Conservation (phyloP, 2,113 vertebrate species). For the Vulpes vulpes region DNA sequence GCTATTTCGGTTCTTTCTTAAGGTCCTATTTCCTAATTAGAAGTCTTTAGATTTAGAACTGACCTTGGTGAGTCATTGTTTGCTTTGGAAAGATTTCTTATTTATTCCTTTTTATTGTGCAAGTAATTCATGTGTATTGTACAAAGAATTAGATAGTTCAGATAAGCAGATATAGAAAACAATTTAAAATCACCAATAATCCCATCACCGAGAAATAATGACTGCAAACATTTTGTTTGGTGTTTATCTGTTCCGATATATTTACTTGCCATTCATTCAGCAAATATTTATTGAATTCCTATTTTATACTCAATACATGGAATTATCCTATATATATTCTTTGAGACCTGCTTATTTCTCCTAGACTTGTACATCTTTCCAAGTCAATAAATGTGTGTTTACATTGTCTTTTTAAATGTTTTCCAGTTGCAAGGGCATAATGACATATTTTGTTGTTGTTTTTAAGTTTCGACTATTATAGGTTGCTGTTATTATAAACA, state of each 20-base stretch:
- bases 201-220: conserved; percentile 56
- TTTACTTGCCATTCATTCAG: conserved; percentile 64
- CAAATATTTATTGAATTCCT: conserved; percentile 75
- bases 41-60: conserved; percentile 44
- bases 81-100: conserved; percentile 49
- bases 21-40: conserved; percentile 33
- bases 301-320: conserved; percentile 51
- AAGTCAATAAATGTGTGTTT: conserved; percentile 61
- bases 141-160: conserved; percentile 25
- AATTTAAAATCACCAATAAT: conserved; percentile 69
- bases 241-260: conserved; percentile 62
- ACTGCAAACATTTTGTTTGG: conserved; percentile 49
- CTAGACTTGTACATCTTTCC: background rate
- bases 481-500: conserved; percentile 33
- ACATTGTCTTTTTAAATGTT: conserved; percentile 42
- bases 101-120: conserved; percentile 50
- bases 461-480: conserved; percentile 19
- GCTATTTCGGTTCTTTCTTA: background rate
- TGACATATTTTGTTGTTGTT: conserved; percentile 27
- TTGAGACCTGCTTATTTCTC: conserved; percentile 32
- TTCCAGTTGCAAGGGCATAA: background rate
- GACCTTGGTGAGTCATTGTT: conserved; percentile 59
- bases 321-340: conserved; percentile 15
- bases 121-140: conserved; percentile 22
- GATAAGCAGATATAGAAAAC: conserved; percentile 55